Conservation (phyloP, 2,888 invertebrate genomes). For the Dione juno region DNA sequence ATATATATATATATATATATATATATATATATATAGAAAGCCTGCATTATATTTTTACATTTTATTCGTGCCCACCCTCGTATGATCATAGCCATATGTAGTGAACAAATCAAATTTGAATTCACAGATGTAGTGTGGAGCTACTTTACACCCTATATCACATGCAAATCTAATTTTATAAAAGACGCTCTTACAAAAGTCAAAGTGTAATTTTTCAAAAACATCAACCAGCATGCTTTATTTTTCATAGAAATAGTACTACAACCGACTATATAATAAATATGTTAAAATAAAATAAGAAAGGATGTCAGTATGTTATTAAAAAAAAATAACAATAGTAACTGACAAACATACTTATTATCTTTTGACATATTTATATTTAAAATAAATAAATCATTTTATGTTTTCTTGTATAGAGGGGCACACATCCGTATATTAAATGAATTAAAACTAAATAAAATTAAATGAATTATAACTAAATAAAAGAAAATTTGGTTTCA, state of each 20-base stretch:
- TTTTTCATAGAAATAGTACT: not conserved
- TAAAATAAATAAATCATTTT: not conserved
- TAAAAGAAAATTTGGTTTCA: too few relatives aligned
- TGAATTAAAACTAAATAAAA: too few relatives aligned
- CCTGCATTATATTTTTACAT: not conserved
- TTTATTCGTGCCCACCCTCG: slow-evolving; percentile 36
- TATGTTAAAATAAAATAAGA: too few relatives aligned
- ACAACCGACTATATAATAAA: not conserved
- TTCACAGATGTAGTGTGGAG: slow-evolving; percentile 59
- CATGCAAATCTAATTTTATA: slow-evolving; percentile 61
- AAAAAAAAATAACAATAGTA: not conserved
- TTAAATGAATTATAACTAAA: too few relatives aligned
- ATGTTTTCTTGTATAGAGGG: not conserved
- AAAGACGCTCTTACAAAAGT: not conserved
- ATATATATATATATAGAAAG: not conserved
- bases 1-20: too few relatives aligned
- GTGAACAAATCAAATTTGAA: slow-evolving; percentile 63
- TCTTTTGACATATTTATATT: not conserved
- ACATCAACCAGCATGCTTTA: not conserved
- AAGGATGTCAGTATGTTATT: too few relatives aligned
- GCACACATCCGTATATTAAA: too few relatives aligned
- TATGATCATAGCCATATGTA: slow-evolving; percentile 55
- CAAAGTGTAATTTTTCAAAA: not conserved
- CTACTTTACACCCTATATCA: slow-evolving; percentile 61
- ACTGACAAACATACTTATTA: not conserved